These are phyloP conservation scores for Amblyopsis hoosieri DNA, from an alignment of 2,797 vertebrate genomes.

Conservation along the genomic window DNA sequence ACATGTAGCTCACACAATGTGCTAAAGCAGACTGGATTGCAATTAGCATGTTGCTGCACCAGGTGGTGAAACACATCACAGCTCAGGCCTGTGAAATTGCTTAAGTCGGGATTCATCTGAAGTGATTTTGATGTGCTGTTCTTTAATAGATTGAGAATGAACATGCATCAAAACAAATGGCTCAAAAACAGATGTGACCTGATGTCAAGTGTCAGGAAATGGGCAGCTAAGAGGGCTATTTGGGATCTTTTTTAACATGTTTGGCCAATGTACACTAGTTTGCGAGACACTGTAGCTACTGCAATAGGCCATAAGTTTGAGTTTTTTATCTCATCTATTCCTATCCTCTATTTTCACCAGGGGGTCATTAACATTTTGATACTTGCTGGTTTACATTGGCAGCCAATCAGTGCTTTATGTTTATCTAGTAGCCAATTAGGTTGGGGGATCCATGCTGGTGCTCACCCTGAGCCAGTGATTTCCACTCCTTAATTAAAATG, in stretches of 20 bases:
- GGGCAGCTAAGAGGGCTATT: background rate
- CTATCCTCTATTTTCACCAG: slow-evolving; percentile 35
- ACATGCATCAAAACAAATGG: background rate
- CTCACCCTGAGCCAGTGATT: slow-evolving; percentile 4
- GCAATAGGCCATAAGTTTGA: too few relatives aligned
- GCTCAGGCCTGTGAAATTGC: too few relatives aligned
- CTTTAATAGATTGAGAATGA: too few relatives aligned
- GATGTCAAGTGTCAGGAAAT: background rate
- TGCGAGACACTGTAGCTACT: too few relatives aligned
- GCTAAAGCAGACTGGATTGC: too few relatives aligned
- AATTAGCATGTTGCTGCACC: too few relatives aligned
- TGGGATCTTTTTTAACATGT: background rate
- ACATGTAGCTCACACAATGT: too few relatives aligned
- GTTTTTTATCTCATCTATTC: background rate
- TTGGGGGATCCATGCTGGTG: background rate
- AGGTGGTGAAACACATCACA: too few relatives aligned
- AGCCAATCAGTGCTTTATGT: slow-evolving; percentile 21
- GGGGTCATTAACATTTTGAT: slow-evolving; percentile 22
- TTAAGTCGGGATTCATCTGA: too few relatives aligned
- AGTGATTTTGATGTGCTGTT: too few relatives aligned
- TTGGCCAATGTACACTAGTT: too few relatives aligned
- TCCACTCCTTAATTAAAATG: background rate
- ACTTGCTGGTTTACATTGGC: slow-evolving; percentile 28
- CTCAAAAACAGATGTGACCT: background rate
- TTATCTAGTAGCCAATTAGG: slow-evolving; percentile 11